phyloP scores from a whole-genome alignment of 1,140 invertebrate species.

The Dendrolimus punctatus region DNA sequence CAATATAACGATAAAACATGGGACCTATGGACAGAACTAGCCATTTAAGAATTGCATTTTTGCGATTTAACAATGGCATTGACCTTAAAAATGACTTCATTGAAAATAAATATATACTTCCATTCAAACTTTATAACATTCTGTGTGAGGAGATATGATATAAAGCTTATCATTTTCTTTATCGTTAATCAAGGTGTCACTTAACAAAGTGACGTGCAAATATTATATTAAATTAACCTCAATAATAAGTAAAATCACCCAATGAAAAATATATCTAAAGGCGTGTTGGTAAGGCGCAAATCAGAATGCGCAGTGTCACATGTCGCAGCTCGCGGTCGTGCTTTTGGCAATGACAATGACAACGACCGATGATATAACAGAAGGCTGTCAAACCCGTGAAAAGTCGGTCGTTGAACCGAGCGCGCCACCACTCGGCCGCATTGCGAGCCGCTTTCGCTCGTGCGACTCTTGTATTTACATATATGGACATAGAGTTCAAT shows the following conservation, averaged over 20 bases:
- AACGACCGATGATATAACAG: conserved; percentile 71
- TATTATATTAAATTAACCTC: too few relatives aligned
- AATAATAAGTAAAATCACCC: too few relatives aligned
- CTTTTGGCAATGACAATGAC: conserved; percentile 73
- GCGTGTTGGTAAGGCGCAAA: conserved; percentile 42
- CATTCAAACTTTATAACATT: too few relatives aligned
- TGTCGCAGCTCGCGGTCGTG: conserved; percentile 15
- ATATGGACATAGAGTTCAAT: conserved; percentile 43
- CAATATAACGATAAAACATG: too few relatives aligned
- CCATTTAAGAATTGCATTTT: conserved; percentile 1
- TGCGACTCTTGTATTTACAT: conserved; percentile 54
- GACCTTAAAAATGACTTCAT: too few relatives aligned
- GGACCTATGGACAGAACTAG: too few relatives aligned
- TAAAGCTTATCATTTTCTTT: too few relatives aligned
- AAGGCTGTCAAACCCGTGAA: conserved; percentile 72
- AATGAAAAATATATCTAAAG: conserved; percentile 36
- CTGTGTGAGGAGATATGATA: too few relatives aligned
- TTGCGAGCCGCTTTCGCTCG: conserved; percentile 45
- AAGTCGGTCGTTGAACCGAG: conserved; percentile 71
- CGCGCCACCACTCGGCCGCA: conserved; percentile 31
- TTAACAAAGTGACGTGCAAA: too few relatives aligned
- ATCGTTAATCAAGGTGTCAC: too few relatives aligned
- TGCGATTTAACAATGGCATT: conserved; percentile 1
- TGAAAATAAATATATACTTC: too few relatives aligned
- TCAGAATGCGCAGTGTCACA: conserved; percentile 22